Evolutionary conservation across 1,140 invertebrate genomes (phyloP).

Genomic region (Lethrus apterus): DNA sequence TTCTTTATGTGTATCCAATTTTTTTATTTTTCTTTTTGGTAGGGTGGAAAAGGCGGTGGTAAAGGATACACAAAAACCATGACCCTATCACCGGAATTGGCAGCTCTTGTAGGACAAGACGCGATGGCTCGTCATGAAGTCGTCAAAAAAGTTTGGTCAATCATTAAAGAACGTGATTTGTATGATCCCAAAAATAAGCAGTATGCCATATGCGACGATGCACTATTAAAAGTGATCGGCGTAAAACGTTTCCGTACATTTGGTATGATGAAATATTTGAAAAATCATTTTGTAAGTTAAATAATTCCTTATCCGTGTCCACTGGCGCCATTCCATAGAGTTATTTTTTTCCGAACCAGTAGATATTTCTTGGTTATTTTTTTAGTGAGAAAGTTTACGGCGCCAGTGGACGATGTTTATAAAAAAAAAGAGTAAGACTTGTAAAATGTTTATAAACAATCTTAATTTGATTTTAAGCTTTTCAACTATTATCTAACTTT

Average conservation of each 20-base stretch:
- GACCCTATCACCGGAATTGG: conserved; percentile 77
- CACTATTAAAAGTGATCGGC: conserved; percentile 81
- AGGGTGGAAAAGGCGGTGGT: conserved; percentile 47
- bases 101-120: conserved; percentile 76
- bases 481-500: too few species aligned
- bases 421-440: too few species aligned
- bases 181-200: conserved; percentile 93
- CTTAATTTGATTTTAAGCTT: too few species aligned
- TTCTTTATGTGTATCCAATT: too few species aligned
- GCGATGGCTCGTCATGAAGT: conserved; percentile 86
- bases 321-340: conserved; percentile 3
- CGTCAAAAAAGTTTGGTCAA: conserved; percentile 85
- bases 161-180: conserved; percentile 87
- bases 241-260: conserved; percentile 86
- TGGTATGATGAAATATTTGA: conserved; percentile 93
- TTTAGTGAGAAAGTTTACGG: too few species aligned
- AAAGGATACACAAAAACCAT: conserved; percentile 75
- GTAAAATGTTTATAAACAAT: too few species aligned
- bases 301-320: background rate
- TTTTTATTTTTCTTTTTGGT: too few species aligned
- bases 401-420: too few species aligned
- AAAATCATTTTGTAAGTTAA: conserved; percentile 80
- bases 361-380: too few species aligned
- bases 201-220: conserved; percentile 88
- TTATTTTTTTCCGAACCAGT: too few species aligned